Conservation (phyloP, 2,888 invertebrate genomes). For the Sarcophaga variegata region DNA sequence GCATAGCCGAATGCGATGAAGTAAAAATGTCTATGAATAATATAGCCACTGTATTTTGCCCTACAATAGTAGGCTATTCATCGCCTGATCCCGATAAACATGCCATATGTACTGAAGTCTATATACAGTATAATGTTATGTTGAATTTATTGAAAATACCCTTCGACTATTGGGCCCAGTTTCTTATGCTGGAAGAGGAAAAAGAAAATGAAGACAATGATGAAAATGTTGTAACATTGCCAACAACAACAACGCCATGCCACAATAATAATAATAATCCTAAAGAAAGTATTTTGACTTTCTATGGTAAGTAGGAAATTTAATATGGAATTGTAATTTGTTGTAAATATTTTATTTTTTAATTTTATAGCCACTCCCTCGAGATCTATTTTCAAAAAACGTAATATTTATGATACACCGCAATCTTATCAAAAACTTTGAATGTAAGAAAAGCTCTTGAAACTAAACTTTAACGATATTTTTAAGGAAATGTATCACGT, state of each 20-base stretch:
- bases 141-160: constrained; percentile 87
- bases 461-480: constrained; percentile 8
- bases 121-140: constrained; percentile 88
- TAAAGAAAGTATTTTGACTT: constrained; percentile 74
- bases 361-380: constrained; percentile 78
- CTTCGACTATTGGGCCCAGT: constrained; percentile 87
- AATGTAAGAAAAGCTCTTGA: not conserved
- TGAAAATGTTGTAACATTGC: constrained; percentile 43
- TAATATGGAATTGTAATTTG: constrained; percentile 19
- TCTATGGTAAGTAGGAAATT: constrained; percentile 76
- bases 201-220: constrained; percentile 73
- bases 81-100: constrained; percentile 87
- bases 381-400: constrained; percentile 79
- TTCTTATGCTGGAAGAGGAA: constrained; percentile 72
- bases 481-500: not conserved
- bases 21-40: constrained; percentile 96
- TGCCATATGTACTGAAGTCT: constrained; percentile 89
- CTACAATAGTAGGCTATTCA: constrained; percentile 96
- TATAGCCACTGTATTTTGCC: constrained; percentile 95
- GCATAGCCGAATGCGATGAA: constrained; percentile 90
- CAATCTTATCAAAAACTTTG: constrained; percentile 70
- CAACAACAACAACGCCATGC: constrained; percentile 71
- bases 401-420: constrained; percentile 79
- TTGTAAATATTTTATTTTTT: constrained; percentile 13
- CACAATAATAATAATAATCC: constrained; percentile 69